phyloP scores from a whole-genome alignment of 2,888 invertebrate genomes.

The Anticlea derivata region DNA sequence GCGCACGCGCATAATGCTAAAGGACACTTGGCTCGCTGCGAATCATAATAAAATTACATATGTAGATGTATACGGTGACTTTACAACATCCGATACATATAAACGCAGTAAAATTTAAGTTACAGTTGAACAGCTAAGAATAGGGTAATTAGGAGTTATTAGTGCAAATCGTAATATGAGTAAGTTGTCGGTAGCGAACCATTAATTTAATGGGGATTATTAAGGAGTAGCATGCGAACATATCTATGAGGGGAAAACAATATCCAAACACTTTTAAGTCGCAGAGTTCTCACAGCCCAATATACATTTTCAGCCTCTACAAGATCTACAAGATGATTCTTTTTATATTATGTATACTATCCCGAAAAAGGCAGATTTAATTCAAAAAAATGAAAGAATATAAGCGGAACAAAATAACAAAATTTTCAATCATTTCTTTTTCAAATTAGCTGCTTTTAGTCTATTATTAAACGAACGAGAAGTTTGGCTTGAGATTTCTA shows the following conservation, averaged over 20 bases:
- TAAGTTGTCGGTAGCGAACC: constrained; percentile 26
- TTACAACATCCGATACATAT: constrained; percentile 48
- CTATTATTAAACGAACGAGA: too few relatives aligned
- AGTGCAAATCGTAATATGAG: constrained; percentile 3
- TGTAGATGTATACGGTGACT: constrained; percentile 59
- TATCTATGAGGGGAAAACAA: constrained; percentile 19
- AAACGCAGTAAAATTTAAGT: constrained; percentile 48
- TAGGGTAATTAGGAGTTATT: constrained; percentile 34
- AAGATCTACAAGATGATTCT: too few relatives aligned
- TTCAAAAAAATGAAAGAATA: too few relatives aligned
- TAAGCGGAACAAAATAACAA: too few relatives aligned
- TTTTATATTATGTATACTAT: too few relatives aligned
- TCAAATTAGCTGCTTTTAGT: too few relatives aligned
- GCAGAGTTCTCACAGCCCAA: not conserved
- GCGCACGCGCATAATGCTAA: constrained; percentile 60
- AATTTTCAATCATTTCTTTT: too few relatives aligned
- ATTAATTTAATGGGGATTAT: constrained; percentile 27
- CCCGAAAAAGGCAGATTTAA: too few relatives aligned
- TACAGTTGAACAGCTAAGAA: constrained; percentile 43
- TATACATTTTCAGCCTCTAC: too few relatives aligned
- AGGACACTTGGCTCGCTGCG: constrained; percentile 70
- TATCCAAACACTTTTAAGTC: not conserved
- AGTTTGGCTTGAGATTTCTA: too few relatives aligned
- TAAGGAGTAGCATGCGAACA: constrained; percentile 18
- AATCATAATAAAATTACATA: constrained; percentile 68